These are phyloP conservation scores for Muntiacus muntjak DNA, from an alignment of 2,113 vertebrate genomes.

Conservation along the genomic window DNA sequence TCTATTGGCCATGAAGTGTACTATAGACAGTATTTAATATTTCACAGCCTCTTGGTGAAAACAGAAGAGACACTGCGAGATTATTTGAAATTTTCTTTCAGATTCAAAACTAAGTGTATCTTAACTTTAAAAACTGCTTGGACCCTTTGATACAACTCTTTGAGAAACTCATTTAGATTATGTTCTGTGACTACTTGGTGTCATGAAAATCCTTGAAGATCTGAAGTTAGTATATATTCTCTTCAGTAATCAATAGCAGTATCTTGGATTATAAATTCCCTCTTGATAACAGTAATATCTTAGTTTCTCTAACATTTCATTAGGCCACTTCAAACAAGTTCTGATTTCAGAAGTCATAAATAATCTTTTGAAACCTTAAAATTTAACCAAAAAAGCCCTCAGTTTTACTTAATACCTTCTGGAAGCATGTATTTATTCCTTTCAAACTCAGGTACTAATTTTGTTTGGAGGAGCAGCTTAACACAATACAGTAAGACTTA, in stretches of 20 bases:
- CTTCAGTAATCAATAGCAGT: not conserved
- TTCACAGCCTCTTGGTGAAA: not conserved
- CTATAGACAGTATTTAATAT: not conserved
- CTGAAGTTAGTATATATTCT: not conserved
- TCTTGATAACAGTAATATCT: not conserved
- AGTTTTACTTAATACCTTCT: conserved; percentile 10
- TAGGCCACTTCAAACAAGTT: not conserved
- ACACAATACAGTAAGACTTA: not conserved
- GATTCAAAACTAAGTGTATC: not conserved
- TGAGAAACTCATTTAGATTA: not conserved
- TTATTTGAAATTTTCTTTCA: not conserved
- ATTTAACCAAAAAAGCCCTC: not conserved
- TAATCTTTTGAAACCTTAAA: conserved; percentile 20
- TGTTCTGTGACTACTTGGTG: not conserved
- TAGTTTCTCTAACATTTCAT: not conserved
- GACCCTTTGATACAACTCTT: not conserved
- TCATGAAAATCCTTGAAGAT: not conserved
- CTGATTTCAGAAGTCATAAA: not conserved
- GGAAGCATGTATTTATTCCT: not conserved
- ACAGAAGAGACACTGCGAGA: not conserved
- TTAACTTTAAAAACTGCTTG: not conserved
- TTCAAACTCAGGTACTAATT: not conserved
- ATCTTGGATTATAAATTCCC: not conserved
- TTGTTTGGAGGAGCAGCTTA: not conserved
- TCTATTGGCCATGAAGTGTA: not conserved